Conservation (phyloP, 1,140 invertebrate genomes). For the Atta cephalotes region DNA sequence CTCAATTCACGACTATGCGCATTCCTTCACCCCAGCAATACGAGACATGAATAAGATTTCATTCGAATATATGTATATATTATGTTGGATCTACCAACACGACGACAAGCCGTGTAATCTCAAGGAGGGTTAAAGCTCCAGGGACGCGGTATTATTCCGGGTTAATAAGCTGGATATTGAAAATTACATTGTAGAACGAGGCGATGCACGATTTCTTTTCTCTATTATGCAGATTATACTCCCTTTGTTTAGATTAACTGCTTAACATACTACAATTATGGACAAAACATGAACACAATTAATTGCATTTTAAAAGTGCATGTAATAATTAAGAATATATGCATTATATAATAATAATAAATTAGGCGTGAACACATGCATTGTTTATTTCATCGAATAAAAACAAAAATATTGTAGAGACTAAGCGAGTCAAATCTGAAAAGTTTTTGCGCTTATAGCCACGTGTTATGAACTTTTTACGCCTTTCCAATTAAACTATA, state of each 20-base stretch:
- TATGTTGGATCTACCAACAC: slow-evolving; percentile 56
- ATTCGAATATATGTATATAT: slow-evolving; percentile 45
- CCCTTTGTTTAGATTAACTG: slow-evolving; percentile 1
- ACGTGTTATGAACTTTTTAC: background rate
- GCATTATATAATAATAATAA: background rate
- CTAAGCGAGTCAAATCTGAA: background rate
- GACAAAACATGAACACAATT: background rate
- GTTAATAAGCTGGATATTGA: slow-evolving; percentile 79
- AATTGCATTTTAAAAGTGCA: background rate
- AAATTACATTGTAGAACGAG: slow-evolving; percentile 66
- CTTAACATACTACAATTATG: background rate
- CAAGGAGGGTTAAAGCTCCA: slow-evolving; percentile 68
- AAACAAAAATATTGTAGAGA: background rate
- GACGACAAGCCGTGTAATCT: slow-evolving; percentile 67
- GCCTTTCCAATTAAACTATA: slow-evolving; percentile 19
- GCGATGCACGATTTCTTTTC: background rate
- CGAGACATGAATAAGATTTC: slow-evolving; percentile 73
- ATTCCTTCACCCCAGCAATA: slow-evolving; percentile 53
- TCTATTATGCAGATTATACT: background rate
- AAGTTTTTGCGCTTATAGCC: background rate
- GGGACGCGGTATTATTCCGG: slow-evolving; percentile 75
- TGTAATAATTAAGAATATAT: background rate
- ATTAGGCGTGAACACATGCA: background rate
- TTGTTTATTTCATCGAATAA: slow-evolving; percentile 22
- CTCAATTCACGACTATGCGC: background rate